A percentile compares a stretch with the other conserved stretches of the same genome.
Evolutionary conservation across 2,888 invertebrate species (phyloP).

Genomic region (Amblyteles armatorius): DNA sequence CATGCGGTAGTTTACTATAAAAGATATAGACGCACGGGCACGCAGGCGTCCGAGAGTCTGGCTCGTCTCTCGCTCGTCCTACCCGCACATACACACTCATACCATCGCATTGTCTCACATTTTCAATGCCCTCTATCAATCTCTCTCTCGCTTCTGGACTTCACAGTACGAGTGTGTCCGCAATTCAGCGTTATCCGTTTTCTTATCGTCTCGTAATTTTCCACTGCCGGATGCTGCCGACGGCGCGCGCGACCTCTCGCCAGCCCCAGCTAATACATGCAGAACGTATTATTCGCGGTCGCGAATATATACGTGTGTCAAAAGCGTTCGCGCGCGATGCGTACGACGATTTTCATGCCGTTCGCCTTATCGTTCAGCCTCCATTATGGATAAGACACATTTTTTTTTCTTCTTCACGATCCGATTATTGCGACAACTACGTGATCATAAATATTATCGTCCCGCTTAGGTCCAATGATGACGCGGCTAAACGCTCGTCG

Average conservation of each 20-base stretch:
- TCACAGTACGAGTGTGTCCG: slow-evolving; percentile 41
- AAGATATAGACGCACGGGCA: slow-evolving; percentile 15
- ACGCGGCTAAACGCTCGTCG: neutral
- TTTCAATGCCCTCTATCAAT: slow-evolving; percentile 43
- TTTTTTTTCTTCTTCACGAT: neutral
- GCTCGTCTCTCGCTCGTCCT: slow-evolving; percentile 37
- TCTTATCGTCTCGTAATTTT: slow-evolving; percentile 73
- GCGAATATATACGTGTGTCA: slow-evolving; percentile 49
- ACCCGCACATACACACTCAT: slow-evolving; percentile 26
- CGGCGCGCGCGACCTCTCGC: slow-evolving; percentile 51
- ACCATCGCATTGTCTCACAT: slow-evolving; percentile 46
- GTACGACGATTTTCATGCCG: slow-evolving; percentile 1
- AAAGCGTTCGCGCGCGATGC: slow-evolving; percentile 14
- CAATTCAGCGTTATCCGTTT: slow-evolving; percentile 51
- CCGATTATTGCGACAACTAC: slow-evolving; percentile 8
- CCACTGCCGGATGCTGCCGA: slow-evolving; percentile 56
- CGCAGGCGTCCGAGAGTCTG: slow-evolving; percentile 60
- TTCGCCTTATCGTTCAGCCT: slow-evolving; percentile 32
- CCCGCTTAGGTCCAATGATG: neutral
- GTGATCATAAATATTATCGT: slow-evolving; percentile 44
- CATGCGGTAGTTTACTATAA: neutral
- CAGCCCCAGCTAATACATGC: slow-evolving; percentile 25
- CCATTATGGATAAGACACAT: neutral
- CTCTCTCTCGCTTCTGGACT: slow-evolving; percentile 26
- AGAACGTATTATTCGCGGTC: slow-evolving; percentile 19